Evolutionary conservation across 35 echinoderm and acorn worm genomes (phyloP), one percentile per base, ranked within the genome.

Genomic region (Diadema setosum): DNA sequence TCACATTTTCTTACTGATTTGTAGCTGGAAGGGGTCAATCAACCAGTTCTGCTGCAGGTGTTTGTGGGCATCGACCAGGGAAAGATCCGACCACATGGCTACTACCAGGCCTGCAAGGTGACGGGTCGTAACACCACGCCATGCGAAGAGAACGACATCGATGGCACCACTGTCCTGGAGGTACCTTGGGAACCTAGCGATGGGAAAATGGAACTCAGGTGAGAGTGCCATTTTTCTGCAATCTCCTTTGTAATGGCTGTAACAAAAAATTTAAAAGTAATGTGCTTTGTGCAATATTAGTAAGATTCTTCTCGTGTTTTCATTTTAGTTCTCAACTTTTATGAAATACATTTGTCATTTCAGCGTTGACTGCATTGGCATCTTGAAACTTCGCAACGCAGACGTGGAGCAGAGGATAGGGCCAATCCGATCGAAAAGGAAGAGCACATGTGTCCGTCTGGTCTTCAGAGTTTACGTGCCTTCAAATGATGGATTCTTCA

Each of bases 21-120:
- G 17, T 75, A 99, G 96, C 85, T 99, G 29, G 65, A 7, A 61
- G 96, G 96, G 4, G 60, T 64, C 46, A 57, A 69, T 18, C 40
- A 93, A 18, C 40, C 55, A 45, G 92, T 88, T 29, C 67, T 73
- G 3, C 65, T 99, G 14, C 89, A 95, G 60, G 93, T 92, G 9
- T 99, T 94, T 81, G 93, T 99, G 2, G 93, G 75, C 15, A 89
- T 82, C 55, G 96, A 99, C 80, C 88, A 89, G 70, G 89, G 89
- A 36, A 99, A 99, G 67, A 81, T 94, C 18, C 80, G 86, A 69
- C 96, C 96, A 4, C 96, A 99, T 90, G 92, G 96, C 14, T 99
- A 94, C 83, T 99, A 99, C 83, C 96, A 98, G 59, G 96, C 96
- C 39, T 94, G 96, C 83, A 98, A 98, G 80, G 96, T 98, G 43